Conservation (phyloP, 64 coral and sea anemone species). For the Montipora efflorescens region DNA sequence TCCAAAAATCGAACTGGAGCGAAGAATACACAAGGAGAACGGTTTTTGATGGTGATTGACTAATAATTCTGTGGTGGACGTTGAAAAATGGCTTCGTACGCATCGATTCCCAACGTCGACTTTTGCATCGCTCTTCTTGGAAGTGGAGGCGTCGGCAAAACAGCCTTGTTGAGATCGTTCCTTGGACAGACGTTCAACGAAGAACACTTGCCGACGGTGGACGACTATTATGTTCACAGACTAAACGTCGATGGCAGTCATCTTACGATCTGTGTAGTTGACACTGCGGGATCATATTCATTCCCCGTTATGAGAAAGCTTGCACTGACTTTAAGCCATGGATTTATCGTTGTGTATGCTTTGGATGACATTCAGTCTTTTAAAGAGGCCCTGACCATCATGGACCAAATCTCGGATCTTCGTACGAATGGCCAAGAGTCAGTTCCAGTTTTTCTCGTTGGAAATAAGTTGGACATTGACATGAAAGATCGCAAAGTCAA, state of each 20-base stretch:
- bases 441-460: constrained; percentile 43
- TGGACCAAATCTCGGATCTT: constrained; percentile 63
- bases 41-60: background rate
- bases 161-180: constrained; percentile 74
- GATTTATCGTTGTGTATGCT: constrained; percentile 78
- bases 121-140: constrained; percentile 86
- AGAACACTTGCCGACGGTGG: constrained; percentile 77
- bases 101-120: constrained; percentile 51
- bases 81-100: constrained; percentile 32
- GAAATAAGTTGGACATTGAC: constrained; percentile 83
- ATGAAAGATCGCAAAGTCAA: constrained; percentile 50
- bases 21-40: background rate
- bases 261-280: constrained; percentile 70
- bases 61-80: background rate
- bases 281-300: constrained; percentile 77
- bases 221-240: constrained; percentile 80
- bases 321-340: constrained; percentile 72
- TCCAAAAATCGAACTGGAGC: background rate
- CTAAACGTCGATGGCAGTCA: constrained; percentile 53
- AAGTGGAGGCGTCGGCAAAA: constrained; percentile 80
- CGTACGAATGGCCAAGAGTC: background rate
- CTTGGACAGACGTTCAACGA: constrained; percentile 76
- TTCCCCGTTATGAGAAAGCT: constrained; percentile 85
- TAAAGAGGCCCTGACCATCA: constrained; percentile 52
- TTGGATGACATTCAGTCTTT: constrained; percentile 75